Percentiles rank a stretch among this genome's conserved stretches.
These are phyloP conservation scores for Plagodis dolabraria DNA, from an alignment of 2,888 invertebrate genomes.

Conservation along the genomic window DNA sequence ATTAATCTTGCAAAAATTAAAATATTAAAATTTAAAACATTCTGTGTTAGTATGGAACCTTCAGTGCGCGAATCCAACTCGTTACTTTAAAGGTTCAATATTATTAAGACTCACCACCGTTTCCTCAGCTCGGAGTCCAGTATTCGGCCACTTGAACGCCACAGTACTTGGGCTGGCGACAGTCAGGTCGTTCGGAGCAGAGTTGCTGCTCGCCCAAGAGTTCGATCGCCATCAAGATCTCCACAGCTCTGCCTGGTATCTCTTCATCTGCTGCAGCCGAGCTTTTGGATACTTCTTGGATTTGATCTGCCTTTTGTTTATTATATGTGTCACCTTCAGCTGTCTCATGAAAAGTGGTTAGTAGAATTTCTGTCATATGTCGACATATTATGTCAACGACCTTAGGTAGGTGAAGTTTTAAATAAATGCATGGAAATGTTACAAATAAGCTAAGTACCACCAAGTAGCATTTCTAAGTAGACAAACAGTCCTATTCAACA, in stretches of 20 bases:
- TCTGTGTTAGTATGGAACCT: too few species aligned
- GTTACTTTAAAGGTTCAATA: not conserved
- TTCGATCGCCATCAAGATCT: constrained; percentile 86
- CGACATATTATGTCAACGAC: too few species aligned
- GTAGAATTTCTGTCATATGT: constrained; percentile 11
- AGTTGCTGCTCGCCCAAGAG: constrained; percentile 85
- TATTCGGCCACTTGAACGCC: constrained; percentile 92
- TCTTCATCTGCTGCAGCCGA: constrained; percentile 86
- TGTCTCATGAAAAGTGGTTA: constrained; percentile 79
- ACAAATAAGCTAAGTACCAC: too few species aligned
- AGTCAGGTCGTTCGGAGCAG: constrained; percentile 90
- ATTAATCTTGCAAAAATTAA: too few species aligned
- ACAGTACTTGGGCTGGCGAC: constrained; percentile 92
- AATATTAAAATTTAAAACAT: too few species aligned
- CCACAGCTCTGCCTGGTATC: constrained; percentile 88
- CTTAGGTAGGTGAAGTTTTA: too few species aligned
- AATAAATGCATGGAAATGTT: too few species aligned
- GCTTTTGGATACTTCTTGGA: constrained; percentile 88
- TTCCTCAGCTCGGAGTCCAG: constrained; percentile 90
- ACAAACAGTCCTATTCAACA: too few species aligned
- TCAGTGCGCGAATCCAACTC: too few species aligned
- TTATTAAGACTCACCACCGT: constrained; percentile 14
- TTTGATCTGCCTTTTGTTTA: constrained; percentile 86
- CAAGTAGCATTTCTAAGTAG: too few species aligned
- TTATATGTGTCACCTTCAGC: constrained; percentile 87